Percentiles rank a stretch among this genome's conserved stretches.
Conservation (phyloP, 2,888 invertebrate genomes). For the Sinelater perroti region DNA sequence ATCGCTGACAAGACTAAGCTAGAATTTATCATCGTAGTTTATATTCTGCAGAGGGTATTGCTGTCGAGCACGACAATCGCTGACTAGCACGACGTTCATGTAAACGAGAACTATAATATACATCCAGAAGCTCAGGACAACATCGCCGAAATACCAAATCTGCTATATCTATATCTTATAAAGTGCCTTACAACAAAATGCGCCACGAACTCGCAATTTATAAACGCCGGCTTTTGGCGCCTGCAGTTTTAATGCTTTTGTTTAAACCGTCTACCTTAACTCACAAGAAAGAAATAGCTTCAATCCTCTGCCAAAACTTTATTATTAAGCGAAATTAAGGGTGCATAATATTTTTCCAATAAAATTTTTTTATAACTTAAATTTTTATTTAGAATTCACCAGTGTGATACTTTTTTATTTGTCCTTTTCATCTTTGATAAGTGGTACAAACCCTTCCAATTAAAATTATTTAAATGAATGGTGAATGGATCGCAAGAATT, state of each 20-base stretch:
- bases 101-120: slow-evolving; percentile 31
- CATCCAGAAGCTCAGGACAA: slow-evolving; percentile 26
- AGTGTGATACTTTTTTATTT: too few relatives aligned
- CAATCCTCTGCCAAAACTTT: too few relatives aligned
- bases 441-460: too few relatives aligned
- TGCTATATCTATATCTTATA: slow-evolving; percentile 25
- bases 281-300: too few relatives aligned
- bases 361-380: too few relatives aligned
- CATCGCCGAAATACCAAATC: slow-evolving; percentile 31
- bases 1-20: slow-evolving; percentile 32
- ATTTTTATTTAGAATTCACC: too few relatives aligned
- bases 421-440: too few relatives aligned
- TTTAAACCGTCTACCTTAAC: too few relatives aligned
- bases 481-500: too few relatives aligned
- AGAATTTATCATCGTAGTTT: slow-evolving; percentile 37
- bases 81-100: slow-evolving; percentile 35
- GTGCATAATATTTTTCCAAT: too few relatives aligned
- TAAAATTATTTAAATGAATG: too few relatives aligned
- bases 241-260: slow-evolving; percentile 11
- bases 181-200: slow-evolving; percentile 13
- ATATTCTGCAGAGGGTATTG: slow-evolving; percentile 31
- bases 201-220: slow-evolving; percentile 20
- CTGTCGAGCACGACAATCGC: slow-evolving; percentile 35
- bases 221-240: slow-evolving; percentile 11
- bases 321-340: too few relatives aligned